Conservation (phyloP, 1,140 invertebrate genomes). For the Hydropsyche tenuis region DNA sequence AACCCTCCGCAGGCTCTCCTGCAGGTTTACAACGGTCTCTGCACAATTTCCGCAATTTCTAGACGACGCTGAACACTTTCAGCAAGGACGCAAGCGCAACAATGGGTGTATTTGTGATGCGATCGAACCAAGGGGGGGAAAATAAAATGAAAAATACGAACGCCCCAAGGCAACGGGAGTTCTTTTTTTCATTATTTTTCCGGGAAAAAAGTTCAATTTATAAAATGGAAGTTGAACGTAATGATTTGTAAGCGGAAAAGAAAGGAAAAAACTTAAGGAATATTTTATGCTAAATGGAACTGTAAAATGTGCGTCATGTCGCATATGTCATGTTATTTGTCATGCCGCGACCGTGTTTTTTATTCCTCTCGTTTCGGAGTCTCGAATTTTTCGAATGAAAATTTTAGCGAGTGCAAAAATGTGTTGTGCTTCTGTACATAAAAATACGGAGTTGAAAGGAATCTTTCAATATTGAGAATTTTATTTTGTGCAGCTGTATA, state of each 20-base stretch:
- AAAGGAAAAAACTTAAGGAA: background rate
- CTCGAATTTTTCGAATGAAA: no score
- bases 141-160: background rate
- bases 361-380: no score
- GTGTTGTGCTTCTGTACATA: no score
- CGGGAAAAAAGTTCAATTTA: background rate
- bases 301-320: no score
- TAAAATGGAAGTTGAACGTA: background rate
- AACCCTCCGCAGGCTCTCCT: conserved; percentile 38
- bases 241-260: background rate
- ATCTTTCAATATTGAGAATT: no score
- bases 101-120: conserved; percentile 2
- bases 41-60: conserved; percentile 33
- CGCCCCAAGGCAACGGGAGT: background rate
- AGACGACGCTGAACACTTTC: background rate
- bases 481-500: no score
- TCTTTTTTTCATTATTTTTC: background rate
- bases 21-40: conserved; percentile 6
- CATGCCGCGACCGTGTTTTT: no score
- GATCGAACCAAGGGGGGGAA: background rate
- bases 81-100: background rate
- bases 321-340: no score
- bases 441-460: no score
- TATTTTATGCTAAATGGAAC: no score
- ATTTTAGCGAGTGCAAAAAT: no score